Evolutionary conservation across 1,140 invertebrate genomes (phyloP).

Genomic region (Polypedilum vanderplanki): DNA sequence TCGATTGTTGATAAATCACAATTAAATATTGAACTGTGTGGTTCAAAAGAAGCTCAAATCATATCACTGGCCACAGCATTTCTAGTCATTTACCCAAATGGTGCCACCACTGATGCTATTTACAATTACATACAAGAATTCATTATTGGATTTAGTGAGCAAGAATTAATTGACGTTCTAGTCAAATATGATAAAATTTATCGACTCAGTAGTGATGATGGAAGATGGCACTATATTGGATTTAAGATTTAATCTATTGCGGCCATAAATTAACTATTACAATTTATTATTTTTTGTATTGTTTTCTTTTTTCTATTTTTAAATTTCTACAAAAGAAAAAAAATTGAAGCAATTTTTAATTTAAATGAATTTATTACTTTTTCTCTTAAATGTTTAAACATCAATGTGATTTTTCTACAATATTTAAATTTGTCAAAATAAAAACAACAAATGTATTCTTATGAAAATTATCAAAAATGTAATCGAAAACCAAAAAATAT

Average conservation of each 20-base stretch:
- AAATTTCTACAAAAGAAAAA: no score
- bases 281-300: no score
- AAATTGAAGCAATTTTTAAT: no score
- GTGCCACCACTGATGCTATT: conserved; percentile 61
- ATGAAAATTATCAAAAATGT: no score
- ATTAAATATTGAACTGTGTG: conserved; percentile 42
- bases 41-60: conserved; percentile 54
- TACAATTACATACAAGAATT: not conserved
- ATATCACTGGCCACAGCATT: conserved; percentile 75
- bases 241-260: not conserved
- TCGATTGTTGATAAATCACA: not conserved
- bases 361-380: no score
- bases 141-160: not conserved
- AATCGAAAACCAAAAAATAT: no score
- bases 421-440: no score
- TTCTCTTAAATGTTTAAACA: no score
- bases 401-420: no score
- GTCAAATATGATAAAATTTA: conserved; percentile 16
- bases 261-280: not conserved
- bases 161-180: conserved; percentile 10
- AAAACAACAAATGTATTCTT: no score
- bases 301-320: no score
- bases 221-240: not conserved
- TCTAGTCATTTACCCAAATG: conserved; percentile 80
- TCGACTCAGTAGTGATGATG: not conserved